Percentiles rank a stretch among this genome's conserved stretches.
phyloP scores from a whole-genome alignment of 2,888 invertebrate species.

The Macroteleia sp. region DNA sequence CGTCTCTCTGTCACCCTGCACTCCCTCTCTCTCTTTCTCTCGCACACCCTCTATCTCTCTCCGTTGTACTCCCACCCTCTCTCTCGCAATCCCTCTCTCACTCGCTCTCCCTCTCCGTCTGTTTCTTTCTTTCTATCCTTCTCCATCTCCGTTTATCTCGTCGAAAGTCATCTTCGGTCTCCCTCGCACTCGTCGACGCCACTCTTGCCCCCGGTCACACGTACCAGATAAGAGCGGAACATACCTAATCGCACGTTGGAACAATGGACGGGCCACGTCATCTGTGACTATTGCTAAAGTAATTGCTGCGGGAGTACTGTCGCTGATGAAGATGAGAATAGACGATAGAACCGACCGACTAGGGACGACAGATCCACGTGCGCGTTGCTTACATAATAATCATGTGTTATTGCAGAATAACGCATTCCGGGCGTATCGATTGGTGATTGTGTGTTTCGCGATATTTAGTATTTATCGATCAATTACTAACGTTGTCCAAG shows the following conservation, averaged over 20 bases:
- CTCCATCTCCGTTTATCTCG: too few relatives aligned
- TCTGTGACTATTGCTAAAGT: constrained; percentile 80
- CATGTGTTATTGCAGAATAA: constrained; percentile 30
- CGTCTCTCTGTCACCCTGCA: too few relatives aligned
- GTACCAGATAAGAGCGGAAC: constrained; percentile 71
- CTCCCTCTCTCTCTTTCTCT: too few relatives aligned
- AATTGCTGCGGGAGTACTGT: constrained; percentile 73
- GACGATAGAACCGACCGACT: constrained; percentile 35
- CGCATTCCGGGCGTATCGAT: constrained; percentile 14
- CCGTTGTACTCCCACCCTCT: too few relatives aligned
- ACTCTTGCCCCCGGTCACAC: constrained; percentile 49
- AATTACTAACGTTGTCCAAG: constrained; percentile 27
- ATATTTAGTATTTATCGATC: constrained; percentile 37
- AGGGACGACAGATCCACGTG: constrained; percentile 15
- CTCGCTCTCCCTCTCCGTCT: too few relatives aligned
- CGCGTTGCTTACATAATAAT: constrained; percentile 59
- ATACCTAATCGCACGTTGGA: constrained; percentile 78
- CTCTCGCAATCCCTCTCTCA: too few relatives aligned
- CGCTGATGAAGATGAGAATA: constrained; percentile 62
- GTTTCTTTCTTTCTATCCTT: too few relatives aligned
- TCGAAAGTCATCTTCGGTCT: too few relatives aligned
- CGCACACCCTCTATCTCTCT: too few relatives aligned
- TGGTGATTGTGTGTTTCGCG: constrained; percentile 7
- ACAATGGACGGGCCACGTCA: constrained; percentile 80
- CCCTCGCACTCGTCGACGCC: too few relatives aligned